phyloP scores from a whole-genome alignment of 2,888 invertebrate genomes.

The Osmoderma eremita region DNA sequence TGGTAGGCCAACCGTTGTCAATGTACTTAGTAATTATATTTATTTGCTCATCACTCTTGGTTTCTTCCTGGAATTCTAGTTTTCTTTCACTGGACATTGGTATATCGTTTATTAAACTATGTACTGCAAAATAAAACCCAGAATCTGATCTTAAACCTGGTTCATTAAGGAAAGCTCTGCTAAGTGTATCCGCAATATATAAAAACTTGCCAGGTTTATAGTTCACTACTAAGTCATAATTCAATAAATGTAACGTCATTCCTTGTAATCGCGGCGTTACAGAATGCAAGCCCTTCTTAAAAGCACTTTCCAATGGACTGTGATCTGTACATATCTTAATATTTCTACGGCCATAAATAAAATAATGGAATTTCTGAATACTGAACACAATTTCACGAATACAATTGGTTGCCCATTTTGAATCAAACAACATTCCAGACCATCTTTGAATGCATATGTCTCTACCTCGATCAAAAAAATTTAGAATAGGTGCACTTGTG shows the following conservation, averaged over 20 bases:
- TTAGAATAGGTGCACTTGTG: conserved; percentile 48
- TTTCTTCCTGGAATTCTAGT: conserved; percentile 44
- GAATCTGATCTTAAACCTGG: not conserved
- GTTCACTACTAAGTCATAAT: conserved; percentile 50
- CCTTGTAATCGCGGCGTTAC: conserved; percentile 51
- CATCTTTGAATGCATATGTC: conserved; percentile 52
- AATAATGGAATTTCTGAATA: conserved; percentile 55
- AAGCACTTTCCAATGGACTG: conserved; percentile 54
- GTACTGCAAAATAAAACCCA: not conserved
- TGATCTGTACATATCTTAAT: conserved; percentile 54
- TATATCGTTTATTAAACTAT: conserved; percentile 27
- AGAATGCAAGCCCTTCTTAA: conserved; percentile 49
- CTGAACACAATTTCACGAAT: conserved; percentile 53
- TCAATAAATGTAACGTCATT: conserved; percentile 51
- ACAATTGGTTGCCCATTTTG: conserved; percentile 55
- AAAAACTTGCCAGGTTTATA: conserved; percentile 51
- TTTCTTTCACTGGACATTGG: conserved; percentile 46
- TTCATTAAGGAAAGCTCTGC: conserved; percentile 35
- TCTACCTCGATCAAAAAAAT: conserved; percentile 52
- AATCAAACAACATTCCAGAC: conserved; percentile 54
- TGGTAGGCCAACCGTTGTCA: conserved; percentile 44
- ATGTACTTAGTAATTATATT: conserved; percentile 39
- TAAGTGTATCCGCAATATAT: conserved; percentile 42
- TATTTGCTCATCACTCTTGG: conserved; percentile 40
- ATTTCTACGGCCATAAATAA: conserved; percentile 48